phyloP scores from a whole-genome alignment of 2,113 vertebrate genomes.

The Mormyrus iriodes region DNA sequence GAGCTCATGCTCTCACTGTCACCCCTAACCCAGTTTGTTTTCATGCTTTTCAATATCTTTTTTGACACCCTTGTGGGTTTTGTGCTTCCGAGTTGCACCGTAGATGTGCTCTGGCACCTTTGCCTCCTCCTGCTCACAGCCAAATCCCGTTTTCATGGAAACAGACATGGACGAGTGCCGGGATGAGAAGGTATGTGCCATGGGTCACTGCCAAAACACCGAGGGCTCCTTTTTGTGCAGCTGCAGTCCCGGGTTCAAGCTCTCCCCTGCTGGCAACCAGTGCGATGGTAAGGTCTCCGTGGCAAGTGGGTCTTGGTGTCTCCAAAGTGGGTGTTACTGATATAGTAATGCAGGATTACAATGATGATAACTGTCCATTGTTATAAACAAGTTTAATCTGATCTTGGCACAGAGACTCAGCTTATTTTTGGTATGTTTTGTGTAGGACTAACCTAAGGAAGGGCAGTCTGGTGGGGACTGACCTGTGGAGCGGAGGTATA shows the following conservation, averaged over 20 bases:
- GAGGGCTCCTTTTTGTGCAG: slow-evolving; percentile 82
- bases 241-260: slow-evolving; percentile 74
- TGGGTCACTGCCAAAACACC: slow-evolving; percentile 84
- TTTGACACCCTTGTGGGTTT: background rate
- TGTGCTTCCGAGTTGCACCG: background rate
- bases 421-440: background rate
- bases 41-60: background rate
- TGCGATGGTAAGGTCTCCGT: slow-evolving; percentile 73
- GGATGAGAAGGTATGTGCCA: slow-evolving; percentile 65
- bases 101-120: background rate
- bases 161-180: slow-evolving; percentile 87
- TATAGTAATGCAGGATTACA: background rate
- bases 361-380: background rate
- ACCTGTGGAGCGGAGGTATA: background rate
- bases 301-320: background rate
- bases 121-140: background rate
- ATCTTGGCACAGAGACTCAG: background rate
- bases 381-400: background rate
- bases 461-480: background rate
- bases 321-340: too few relatives aligned
- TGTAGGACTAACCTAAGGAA: background rate
- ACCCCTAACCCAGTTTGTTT: background rate
- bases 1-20: too few relatives aligned
- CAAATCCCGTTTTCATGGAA: slow-evolving; percentile 26
- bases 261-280: slow-evolving; percentile 68